Conservation (phyloP, 2,113 vertebrate genomes). For the Gopherus evgoodei region DNA sequence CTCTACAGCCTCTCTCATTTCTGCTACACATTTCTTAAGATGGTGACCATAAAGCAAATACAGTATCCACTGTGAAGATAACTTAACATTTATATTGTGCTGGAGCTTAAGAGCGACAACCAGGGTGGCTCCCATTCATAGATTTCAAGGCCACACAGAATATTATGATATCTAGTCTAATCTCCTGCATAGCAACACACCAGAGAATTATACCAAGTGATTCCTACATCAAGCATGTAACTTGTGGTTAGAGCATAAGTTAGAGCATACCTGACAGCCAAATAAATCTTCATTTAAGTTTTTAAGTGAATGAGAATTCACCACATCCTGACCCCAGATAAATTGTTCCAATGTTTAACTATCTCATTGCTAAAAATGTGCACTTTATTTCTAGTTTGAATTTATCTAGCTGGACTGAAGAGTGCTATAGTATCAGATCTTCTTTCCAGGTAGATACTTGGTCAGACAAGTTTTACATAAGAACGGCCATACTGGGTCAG, state of each 20-base stretch:
- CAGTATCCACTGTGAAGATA: not conserved
- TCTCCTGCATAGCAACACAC: not conserved
- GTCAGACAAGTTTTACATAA: not conserved
- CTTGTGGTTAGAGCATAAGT: not conserved
- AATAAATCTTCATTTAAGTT: not conserved
- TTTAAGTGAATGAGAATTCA: not conserved
- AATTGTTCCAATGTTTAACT: not conserved
- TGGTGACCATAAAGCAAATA: conserved; percentile 1
- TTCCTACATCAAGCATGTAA: not conserved
- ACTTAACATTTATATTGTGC: not conserved
- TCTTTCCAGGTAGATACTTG: not conserved
- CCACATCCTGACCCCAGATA: accelerated
- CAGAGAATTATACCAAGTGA: not conserved
- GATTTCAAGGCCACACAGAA: not conserved
- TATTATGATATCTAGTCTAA: not conserved
- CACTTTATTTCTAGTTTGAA: not conserved
- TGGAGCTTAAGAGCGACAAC: conserved; percentile 30
- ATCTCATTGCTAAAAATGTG: not conserved
- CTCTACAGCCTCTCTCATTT: not conserved
- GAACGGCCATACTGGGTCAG: no score
- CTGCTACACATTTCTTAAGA: not conserved
- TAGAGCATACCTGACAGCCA: not conserved
- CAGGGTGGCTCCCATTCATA: conserved; percentile 14
- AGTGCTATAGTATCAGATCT: not conserved
- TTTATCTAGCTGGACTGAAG: not conserved